These are phyloP conservation scores for Folsomia candida DNA, from an alignment of 2,888 invertebrate species.

Conservation along the genomic window DNA sequence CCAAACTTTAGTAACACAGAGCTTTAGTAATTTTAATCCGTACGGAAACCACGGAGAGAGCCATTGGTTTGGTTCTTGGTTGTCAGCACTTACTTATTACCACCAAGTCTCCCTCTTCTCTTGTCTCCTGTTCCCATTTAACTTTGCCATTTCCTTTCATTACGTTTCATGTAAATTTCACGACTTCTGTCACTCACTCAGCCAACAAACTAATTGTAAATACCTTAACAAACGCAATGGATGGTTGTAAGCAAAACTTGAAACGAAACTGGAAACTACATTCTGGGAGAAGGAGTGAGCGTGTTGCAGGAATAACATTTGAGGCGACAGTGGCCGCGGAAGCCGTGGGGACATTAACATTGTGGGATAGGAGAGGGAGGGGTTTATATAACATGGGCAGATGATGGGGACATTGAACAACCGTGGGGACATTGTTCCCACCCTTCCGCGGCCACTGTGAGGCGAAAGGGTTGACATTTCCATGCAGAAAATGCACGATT, in stretches of 20 bases:
- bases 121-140: conserved; percentile 8
- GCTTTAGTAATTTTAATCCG: background rate
- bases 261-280: too few species aligned
- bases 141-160: conserved; percentile 34
- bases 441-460: too few species aligned
- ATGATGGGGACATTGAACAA: too few species aligned
- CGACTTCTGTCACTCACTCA: conserved; percentile 33
- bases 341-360: too few species aligned
- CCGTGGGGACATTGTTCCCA: too few species aligned
- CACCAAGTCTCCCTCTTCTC: background rate
- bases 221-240: conserved; percentile 12
- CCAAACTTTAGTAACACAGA: background rate
- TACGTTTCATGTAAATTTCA: conserved; percentile 38
- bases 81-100: background rate
- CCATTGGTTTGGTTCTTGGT: background rate
- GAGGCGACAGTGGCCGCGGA: too few species aligned
- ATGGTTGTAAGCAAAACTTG: conserved; percentile 20
- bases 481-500: background rate
- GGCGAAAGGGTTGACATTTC: background rate
- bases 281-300: too few species aligned
- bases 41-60: background rate
- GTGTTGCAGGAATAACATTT: too few species aligned
- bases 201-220: background rate
- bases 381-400: too few species aligned
- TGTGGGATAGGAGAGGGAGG: too few species aligned